Conservation (phyloP, 2,113 vertebrate species). For the Microcebus murinus region DNA sequence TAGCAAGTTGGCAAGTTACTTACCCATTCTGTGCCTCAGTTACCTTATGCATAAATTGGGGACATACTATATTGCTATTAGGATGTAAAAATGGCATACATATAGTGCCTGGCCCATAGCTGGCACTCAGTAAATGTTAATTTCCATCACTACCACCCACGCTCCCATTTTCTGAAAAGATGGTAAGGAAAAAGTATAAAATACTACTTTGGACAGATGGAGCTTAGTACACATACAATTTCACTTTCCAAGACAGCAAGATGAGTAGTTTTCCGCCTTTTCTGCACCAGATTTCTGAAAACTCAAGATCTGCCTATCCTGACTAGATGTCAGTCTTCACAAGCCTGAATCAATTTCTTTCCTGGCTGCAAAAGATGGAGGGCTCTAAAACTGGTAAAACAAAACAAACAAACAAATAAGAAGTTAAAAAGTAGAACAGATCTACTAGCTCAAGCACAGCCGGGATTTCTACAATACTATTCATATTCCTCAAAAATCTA, state of each 20-base stretch:
- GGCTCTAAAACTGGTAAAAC: neutral
- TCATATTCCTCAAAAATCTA: neutral
- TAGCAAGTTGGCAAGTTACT: slow-evolving; percentile 4
- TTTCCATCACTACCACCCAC: neutral
- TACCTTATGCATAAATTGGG: neutral
- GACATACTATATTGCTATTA: neutral
- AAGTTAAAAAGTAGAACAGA: neutral
- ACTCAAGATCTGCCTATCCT: neutral
- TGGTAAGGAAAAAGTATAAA: slow-evolving; percentile 16
- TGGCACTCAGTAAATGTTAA: slow-evolving; percentile 29
- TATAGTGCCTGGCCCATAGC: neutral
- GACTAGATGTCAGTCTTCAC: neutral
- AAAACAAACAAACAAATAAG: neutral
- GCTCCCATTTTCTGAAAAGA: slow-evolving; percentile 19
- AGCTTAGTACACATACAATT: slow-evolving; percentile 37
- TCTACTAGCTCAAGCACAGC: neutral
- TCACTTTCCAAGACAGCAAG: slow-evolving; percentile 35
- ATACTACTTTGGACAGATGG: slow-evolving; percentile 42
- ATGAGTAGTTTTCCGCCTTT: slow-evolving; percentile 11
- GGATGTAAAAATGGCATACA: neutral
- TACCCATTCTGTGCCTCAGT: neutral
- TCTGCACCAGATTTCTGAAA: neutral
- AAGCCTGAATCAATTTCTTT: slow-evolving; percentile 3
- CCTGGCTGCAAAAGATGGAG: neutral
- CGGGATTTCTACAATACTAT: neutral